A percentile compares a stretch with the other conserved stretches of the same genome.
These are phyloP conservation scores for Tetramorium parvispinum DNA, from an alignment of 1,140 invertebrate genomes.

Conservation along the genomic window DNA sequence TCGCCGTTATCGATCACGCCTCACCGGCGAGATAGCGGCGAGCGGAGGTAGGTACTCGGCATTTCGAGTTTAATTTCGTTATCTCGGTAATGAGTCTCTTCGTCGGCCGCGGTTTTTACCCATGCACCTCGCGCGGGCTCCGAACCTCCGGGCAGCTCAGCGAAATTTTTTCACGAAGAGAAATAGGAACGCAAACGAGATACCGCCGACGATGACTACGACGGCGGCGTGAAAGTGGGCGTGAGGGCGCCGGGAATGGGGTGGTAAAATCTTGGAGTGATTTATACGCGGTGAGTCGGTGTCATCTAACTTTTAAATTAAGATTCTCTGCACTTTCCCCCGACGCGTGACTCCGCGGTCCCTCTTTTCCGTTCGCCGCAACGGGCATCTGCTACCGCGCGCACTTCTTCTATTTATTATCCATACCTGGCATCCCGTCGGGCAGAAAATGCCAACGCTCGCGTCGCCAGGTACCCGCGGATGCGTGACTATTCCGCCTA, in stretches of 20 bases:
- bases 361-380: not conserved
- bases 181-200: constrained; percentile 51
- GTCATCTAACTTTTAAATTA: constrained; percentile 80
- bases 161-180: constrained; percentile 41
- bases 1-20: constrained; percentile 43
- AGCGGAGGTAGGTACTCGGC: constrained; percentile 7
- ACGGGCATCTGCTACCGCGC: not conserved
- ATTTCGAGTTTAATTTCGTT: constrained; percentile 53
- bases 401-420: constrained; percentile 47
- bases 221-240: constrained; percentile 21
- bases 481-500: constrained; percentile 47
- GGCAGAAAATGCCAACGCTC: constrained; percentile 58
- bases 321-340: constrained; percentile 64
- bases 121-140: constrained; percentile 1
- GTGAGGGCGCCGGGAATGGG: constrained; percentile 18
- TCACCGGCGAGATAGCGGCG: constrained; percentile 29
- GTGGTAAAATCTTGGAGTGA: constrained; percentile 66
- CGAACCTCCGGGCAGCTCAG: constrained; percentile 26
- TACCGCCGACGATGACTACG: not conserved
- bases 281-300: constrained; percentile 75
- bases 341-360: constrained; percentile 2
- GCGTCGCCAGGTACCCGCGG: constrained; percentile 45
- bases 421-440: not conserved
- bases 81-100: constrained; percentile 53
- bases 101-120: constrained; percentile 39